Evolutionary conservation across 2,888 invertebrate species (phyloP).

Genomic region (Luffia ferchaultella): DNA sequence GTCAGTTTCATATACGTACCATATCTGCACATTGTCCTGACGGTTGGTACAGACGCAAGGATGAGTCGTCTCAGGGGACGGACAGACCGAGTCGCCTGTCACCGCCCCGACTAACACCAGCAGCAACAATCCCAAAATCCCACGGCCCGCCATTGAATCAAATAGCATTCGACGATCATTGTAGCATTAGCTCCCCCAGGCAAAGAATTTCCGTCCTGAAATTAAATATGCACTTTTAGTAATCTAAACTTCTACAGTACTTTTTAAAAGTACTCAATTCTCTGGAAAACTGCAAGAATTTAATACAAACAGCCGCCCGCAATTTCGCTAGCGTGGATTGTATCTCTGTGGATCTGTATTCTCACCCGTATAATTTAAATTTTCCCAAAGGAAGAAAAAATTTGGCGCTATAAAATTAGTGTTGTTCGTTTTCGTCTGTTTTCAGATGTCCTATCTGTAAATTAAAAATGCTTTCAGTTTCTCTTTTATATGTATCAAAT

Average conservation of each 20-base stretch:
- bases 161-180: constrained; percentile 46
- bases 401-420: no score
- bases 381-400: no score
- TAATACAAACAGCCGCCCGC: no score
- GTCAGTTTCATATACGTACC: no score
- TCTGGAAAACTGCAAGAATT: no score
- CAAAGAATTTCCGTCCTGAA: constrained; percentile 11
- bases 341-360: no score
- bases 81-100: constrained; percentile 62
- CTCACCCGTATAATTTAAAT: no score
- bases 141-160: constrained; percentile 37
- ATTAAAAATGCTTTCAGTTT: no score
- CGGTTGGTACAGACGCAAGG: constrained; percentile 85
- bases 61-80: constrained; percentile 77
- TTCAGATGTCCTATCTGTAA: no score
- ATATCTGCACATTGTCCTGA: constrained; percentile 84
- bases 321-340: no score
- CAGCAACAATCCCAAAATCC: constrained; percentile 37
- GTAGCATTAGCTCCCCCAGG: constrained; percentile 33
- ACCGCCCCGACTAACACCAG: constrained; percentile 20
- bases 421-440: no score
- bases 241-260: constrained; percentile 1
- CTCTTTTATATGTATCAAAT: no score
- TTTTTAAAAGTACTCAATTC: background rate
- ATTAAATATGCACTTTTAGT: constrained; percentile 8